A percentile compares a stretch with the other conserved stretches of the same genome.
Evolutionary conservation across 2,113 vertebrate genomes (phyloP).

Genomic region (Semnornis frantzii): DNA sequence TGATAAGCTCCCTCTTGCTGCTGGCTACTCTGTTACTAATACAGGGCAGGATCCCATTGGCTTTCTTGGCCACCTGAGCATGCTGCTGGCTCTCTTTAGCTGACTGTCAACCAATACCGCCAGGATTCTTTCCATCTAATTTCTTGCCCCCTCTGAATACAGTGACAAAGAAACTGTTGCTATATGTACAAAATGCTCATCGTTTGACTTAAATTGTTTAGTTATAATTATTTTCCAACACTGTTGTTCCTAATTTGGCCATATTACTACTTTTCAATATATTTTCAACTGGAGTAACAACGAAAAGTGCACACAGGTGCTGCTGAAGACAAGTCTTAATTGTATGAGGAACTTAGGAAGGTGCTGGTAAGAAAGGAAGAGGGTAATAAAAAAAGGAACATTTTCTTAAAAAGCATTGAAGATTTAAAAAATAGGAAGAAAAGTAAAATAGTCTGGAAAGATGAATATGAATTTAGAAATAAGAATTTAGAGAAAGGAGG

Average conservation of each 20-base stretch:
- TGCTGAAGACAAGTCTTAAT: neutral
- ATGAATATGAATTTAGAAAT: neutral
- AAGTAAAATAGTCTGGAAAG: neutral
- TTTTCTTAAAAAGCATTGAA: neutral
- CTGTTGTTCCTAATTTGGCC: neutral
- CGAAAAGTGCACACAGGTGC: neutral
- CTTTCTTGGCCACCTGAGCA: too few species aligned
- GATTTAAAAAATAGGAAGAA: neutral
- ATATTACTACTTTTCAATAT: neutral
- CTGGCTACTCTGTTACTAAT: too few species aligned
- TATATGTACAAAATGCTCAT: neutral
- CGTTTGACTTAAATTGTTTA: neutral
- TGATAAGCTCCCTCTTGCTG: too few species aligned
- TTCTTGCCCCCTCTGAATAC: neutral
- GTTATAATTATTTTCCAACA: neutral
- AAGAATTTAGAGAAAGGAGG: neutral
- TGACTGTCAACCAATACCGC: too few species aligned
- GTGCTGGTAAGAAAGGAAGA: neutral
- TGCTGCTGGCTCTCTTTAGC: too few species aligned
- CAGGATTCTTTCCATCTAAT: neutral
- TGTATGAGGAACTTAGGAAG: neutral
- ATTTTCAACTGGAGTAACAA: neutral
- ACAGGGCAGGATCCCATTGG: too few species aligned
- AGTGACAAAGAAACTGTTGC: neutral
- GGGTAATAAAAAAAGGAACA: neutral